Evolutionary conservation across 2,797 vertebrate genomes (phyloP), one percentile per base, ranked within the genome.

Genomic region (Calcarius lapponicus): DNA sequence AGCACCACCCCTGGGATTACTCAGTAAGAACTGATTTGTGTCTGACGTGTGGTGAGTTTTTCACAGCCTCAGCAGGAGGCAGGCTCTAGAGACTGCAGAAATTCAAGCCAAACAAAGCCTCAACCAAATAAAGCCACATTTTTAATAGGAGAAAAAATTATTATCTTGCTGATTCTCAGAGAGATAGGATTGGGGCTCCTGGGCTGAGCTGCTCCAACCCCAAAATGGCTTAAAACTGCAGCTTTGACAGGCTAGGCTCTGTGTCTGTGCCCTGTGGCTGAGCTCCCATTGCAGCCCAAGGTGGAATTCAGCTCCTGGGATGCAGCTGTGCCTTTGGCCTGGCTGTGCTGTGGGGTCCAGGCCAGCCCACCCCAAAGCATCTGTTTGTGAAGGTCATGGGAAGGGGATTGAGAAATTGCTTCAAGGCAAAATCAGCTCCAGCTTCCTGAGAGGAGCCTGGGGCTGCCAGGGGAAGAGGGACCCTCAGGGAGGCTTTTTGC

Each of bases 21-120:
- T 45, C 17, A 0, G 2, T 4, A 1, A 15, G 61, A 9, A 5
- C 4, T 16, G 47, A 4, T 16, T 6, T 1, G 2, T 22, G 34
- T 24, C 17, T 19, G 64, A 6, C 9, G 4, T 43, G 38, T 47
- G 67, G 26, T 26, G 62, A 76, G 25, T 13, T 69, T 13, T 69
- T 28, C 43, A 5, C 0, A 0, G 43, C 38, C 72, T 66, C 29
- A 6, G 56, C 19, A 18, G 31, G 25, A 26, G 2, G 16, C 4
- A 29, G 3, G 1, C n/a, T 6, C 61, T 28, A 31, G 54, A 12
- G 24, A 6, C 2, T 17, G 34, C 2, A 43, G 43, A 43, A 54
- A 48, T 64, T 45, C 31, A 32, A 14, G 13, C 13, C 31, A 43
- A 40, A 36, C 24, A 70, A 80, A 80, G 12, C 11, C 70, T 81